Evolutionary conservation across 2,888 invertebrate species (phyloP).

Genomic region (Scaptomyza reducta): DNA sequence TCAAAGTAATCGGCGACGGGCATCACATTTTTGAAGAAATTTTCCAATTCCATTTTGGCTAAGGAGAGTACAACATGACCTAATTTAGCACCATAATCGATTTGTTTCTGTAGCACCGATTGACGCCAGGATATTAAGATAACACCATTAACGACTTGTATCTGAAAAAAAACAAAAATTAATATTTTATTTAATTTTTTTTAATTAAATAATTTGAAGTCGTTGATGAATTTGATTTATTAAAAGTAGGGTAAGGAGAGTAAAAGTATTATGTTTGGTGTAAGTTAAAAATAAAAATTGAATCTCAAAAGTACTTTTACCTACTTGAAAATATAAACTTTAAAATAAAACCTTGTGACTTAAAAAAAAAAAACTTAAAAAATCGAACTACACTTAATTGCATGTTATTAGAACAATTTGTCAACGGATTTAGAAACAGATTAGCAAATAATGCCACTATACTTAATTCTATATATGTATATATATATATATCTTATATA

Average conservation of each 20-base stretch:
- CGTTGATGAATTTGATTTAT: too few species aligned
- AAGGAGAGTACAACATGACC: slow-evolving; percentile 92
- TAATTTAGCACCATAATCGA: slow-evolving; percentile 94
- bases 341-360: too few species aligned
- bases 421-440: too few species aligned
- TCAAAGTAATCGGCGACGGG: slow-evolving; percentile 96
- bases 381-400: slow-evolving; percentile 1
- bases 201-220: too few species aligned
- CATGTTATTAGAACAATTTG: not conserved
- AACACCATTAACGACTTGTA: slow-evolving; percentile 94
- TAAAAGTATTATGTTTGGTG: too few species aligned
- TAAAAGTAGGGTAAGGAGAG: too few species aligned
- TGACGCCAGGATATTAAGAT: slow-evolving; percentile 94
- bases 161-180: slow-evolving; percentile 84
- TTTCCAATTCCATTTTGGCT: slow-evolving; percentile 94
- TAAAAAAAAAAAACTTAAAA: too few species aligned
- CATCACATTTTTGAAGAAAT: slow-evolving; percentile 95
- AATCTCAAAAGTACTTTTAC: too few species aligned
- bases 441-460: not conserved
- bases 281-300: too few species aligned
- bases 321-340: too few species aligned
- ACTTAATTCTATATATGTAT: slow-evolving; percentile 1
- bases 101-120: slow-evolving; percentile 93
- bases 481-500: too few species aligned
- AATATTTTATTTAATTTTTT: too few species aligned